phyloP scores from a whole-genome alignment of 2,797 vertebrate genomes.

The Lithobates pipiens region DNA sequence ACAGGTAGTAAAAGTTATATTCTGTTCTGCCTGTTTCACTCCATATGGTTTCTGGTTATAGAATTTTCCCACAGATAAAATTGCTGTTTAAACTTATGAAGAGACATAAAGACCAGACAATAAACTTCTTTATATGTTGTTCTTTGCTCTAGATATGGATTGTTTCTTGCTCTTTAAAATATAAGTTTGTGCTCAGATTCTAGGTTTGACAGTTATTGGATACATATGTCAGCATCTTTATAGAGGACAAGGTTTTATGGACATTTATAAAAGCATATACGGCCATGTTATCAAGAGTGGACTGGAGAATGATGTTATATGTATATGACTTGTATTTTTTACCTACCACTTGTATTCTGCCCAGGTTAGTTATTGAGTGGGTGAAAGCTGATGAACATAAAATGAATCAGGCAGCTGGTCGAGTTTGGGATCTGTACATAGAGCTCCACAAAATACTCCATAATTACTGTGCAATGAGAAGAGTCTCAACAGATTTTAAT shows the following conservation, averaged over 20 bases:
- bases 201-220: slow-evolving; percentile 49
- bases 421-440: no score
- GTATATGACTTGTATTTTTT: neutral
- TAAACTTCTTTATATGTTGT: slow-evolving; percentile 49
- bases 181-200: slow-evolving; percentile 39
- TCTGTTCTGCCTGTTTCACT: slow-evolving; percentile 10
- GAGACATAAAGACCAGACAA: slow-evolving; percentile 46
- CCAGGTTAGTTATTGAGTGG: no score
- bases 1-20: slow-evolving; percentile 46
- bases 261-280: slow-evolving; percentile 26
- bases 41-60: slow-evolving; percentile 48
- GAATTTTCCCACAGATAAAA: slow-evolving; percentile 44
- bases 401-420: no score
- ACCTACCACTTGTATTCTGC: neutral
- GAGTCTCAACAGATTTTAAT: no score
- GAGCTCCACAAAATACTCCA: no score
- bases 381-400: no score
- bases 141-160: slow-evolving; percentile 35
- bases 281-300: slow-evolving; percentile 7
- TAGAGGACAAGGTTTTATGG: slow-evolving; percentile 45
- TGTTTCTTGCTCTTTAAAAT: slow-evolving; percentile 52
- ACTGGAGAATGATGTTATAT: neutral
- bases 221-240: slow-evolving; percentile 55
- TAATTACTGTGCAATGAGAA: no score
- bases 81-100: slow-evolving; percentile 52